These are phyloP conservation scores for Thaumatotibia leucotreta DNA, from an alignment of 1,140 invertebrate species.

Conservation along the genomic window DNA sequence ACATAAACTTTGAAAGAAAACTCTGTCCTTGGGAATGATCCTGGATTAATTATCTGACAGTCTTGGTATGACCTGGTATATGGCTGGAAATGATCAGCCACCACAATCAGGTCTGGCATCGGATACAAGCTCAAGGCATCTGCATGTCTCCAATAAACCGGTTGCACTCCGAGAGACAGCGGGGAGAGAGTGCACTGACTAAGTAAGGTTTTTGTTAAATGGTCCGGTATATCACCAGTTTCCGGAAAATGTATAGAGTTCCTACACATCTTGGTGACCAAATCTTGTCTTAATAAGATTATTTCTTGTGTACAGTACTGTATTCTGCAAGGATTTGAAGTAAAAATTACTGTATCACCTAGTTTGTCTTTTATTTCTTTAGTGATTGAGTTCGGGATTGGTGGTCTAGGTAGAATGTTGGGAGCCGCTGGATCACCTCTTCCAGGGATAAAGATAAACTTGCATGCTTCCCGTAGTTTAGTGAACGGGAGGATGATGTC, in stretches of 20 bases:
- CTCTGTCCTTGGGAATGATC: conserved; percentile 90
- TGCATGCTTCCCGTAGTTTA: conserved; percentile 80
- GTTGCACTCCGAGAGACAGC: conserved; percentile 89
- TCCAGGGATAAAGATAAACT: conserved; percentile 95
- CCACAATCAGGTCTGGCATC: conserved; percentile 92
- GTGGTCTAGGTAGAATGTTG: conserved; percentile 91
- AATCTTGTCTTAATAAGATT: conserved; percentile 92
- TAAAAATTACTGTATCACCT: conserved; percentile 87
- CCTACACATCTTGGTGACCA: conserved; percentile 94
- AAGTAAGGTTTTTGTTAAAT: conserved; percentile 92
- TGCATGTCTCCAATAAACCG: conserved; percentile 94
- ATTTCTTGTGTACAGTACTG: conserved; percentile 98
- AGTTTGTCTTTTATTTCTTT: conserved; percentile 82
- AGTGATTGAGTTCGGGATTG: conserved; percentile 85
- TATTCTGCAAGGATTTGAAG: conserved; percentile 95
- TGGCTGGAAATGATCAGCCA: conserved; percentile 92
- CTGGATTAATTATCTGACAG: conserved; percentile 92
- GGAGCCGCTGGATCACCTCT: conserved; percentile 90
- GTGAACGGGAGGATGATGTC: conserved; percentile 85
- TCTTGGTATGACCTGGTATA: conserved; percentile 85
- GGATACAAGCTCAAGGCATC: conserved; percentile 91
- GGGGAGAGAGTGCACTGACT: conserved; percentile 93
- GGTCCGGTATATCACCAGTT: conserved; percentile 83
- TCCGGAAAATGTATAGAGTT: conserved; percentile 88
- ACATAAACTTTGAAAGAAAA: conserved; percentile 94